Evolutionary conservation across 2,113 vertebrate genomes (phyloP).

Genomic region (Drymodes brunneopygia): DNA sequence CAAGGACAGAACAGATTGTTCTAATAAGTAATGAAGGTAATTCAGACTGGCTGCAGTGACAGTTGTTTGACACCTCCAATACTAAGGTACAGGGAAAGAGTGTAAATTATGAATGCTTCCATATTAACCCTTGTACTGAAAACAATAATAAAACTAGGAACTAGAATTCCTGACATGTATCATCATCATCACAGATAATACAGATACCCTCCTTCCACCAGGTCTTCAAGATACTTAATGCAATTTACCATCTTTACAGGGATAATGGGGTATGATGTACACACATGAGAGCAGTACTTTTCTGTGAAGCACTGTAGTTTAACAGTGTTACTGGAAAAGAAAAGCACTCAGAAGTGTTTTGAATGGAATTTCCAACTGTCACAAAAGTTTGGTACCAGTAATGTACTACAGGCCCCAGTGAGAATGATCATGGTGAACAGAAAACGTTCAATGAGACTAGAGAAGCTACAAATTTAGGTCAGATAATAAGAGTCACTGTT

Average conservation of each 20-base stretch:
- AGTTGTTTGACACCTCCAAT: neutral
- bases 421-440: neutral
- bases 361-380: neutral
- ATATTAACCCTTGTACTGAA: neutral
- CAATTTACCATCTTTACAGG: neutral
- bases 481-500: neutral
- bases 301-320: neutral
- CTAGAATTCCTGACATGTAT: neutral
- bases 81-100: neutral
- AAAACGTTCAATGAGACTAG: neutral
- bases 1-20: neutral
- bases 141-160: neutral
- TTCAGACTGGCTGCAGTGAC: neutral
- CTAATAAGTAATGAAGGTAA: neutral
- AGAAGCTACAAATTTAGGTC: neutral
- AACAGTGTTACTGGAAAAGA: neutral
- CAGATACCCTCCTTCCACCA: neutral
- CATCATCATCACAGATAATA: rapidly evolving
- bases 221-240: neutral
- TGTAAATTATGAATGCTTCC: neutral
- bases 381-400: neutral
- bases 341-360: neutral
- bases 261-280: neutral
- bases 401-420: neutral
- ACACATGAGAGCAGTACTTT: neutral